A percentile compares a stretch with the other conserved stretches of the same genome.
These are phyloP conservation scores for Cercocebus atys DNA, from an alignment of 2,113 vertebrate species.

Conservation along the genomic window DNA sequence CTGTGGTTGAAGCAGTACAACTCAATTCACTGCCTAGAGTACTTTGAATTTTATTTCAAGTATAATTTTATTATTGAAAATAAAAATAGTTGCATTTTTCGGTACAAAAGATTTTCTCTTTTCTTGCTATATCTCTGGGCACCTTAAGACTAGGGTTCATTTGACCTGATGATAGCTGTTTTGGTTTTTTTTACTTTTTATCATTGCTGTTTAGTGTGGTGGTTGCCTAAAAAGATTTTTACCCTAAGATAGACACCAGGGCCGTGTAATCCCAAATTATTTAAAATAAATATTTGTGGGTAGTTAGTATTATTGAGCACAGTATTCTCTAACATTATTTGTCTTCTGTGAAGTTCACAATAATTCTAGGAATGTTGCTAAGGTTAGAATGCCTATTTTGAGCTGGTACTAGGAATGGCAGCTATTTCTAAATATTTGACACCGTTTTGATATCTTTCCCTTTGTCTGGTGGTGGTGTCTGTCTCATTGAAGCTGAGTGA, in stretches of 20 bases:
- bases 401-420: background rate
- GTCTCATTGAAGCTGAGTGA: background rate
- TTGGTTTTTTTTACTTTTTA: background rate
- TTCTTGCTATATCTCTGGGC: background rate
- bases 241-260: background rate
- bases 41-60: background rate
- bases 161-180: background rate
- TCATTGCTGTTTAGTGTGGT: background rate
- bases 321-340: background rate
- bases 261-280: slow-evolving; percentile 2
- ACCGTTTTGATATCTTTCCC: background rate
- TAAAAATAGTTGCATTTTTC: background rate
- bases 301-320: slow-evolving; percentile 12
- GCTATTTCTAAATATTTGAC: background rate
- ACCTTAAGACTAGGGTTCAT: background rate
- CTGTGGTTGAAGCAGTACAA: background rate
- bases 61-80: background rate
- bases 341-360: slow-evolving; percentile 21
- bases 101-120: background rate
- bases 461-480: background rate
- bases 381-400: background rate
- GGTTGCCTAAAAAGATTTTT: background rate
- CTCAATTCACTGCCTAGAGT: background rate
- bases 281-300: background rate
- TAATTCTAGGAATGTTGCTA: background rate